Evolutionary conservation across 2,797 vertebrate species (phyloP).

Genomic region (Argentina silus): DNA sequence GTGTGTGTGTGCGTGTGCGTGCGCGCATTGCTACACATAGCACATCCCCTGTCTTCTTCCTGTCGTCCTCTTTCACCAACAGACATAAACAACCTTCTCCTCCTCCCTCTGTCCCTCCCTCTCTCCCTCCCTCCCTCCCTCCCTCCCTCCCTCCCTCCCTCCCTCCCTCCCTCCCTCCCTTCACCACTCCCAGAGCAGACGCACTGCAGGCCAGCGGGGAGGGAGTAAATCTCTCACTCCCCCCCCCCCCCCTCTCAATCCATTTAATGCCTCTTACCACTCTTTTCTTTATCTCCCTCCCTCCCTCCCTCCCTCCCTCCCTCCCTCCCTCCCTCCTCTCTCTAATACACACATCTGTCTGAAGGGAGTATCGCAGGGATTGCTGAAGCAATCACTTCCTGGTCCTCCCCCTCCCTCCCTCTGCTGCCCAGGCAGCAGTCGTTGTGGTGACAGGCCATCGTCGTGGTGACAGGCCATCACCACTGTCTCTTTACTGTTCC

Average conservation of each 20-base stretch:
- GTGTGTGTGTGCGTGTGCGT: neutral
- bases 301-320: neutral
- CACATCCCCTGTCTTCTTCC: neutral
- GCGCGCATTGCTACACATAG: neutral
- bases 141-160: neutral
- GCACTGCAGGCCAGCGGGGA: too few species aligned
- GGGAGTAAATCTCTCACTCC: neutral
- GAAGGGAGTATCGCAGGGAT: constrained; percentile 33
- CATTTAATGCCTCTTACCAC: neutral
- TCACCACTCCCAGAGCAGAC: too few species aligned
- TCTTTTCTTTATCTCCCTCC: neutral
- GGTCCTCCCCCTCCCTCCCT: constrained; percentile 16
- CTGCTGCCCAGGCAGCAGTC: constrained; percentile 34
- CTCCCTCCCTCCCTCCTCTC: neutral
- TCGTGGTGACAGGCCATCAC: constrained; percentile 33
- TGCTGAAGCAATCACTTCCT: constrained; percentile 31
- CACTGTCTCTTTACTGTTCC: constrained; percentile 21
- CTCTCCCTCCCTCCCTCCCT: neutral
- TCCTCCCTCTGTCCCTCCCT: neutral
- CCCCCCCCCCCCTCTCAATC: neutral
- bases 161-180: neutral
- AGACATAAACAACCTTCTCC: neutral
- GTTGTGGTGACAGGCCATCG: constrained; percentile 23
- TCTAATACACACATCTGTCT: constrained; percentile 2
- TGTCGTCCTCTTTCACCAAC: neutral